A percentile compares a stretch with the other conserved stretches of the same genome.
phyloP scores from a whole-genome alignment of 1,140 invertebrate genomes.

The Ridgeia piscesae region DNA sequence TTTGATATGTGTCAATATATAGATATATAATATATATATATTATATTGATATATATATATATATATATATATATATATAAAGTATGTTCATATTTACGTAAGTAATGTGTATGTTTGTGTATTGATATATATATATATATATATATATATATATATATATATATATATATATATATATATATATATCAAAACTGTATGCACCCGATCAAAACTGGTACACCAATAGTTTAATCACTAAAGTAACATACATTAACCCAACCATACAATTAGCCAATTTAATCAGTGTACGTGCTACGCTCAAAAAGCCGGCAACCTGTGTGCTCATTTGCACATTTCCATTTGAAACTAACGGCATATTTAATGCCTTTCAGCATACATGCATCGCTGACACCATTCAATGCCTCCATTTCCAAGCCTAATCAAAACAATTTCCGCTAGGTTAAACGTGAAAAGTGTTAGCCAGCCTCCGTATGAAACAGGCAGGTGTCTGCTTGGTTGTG shows the following conservation, averaged over 20 bases:
- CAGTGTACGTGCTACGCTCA: background rate
- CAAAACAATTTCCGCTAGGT: slow-evolving; percentile 5
- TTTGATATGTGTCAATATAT: too few species aligned
- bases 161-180: too few species aligned
- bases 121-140: too few species aligned
- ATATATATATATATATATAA: too few species aligned
- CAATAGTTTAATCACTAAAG: background rate
- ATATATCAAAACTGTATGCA: too few species aligned
- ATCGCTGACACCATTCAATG: background rate
- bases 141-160: too few species aligned
- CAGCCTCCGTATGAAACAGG: background rate
- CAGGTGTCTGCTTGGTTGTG: background rate
- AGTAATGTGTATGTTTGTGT: too few species aligned
- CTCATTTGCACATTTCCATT: background rate
- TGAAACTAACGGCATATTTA: background rate
- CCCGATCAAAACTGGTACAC: too few species aligned
- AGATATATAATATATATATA: too few species aligned
- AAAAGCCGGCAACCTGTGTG: background rate
- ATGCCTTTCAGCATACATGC: background rate
- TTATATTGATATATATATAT: too few species aligned
- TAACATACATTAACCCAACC: background rate
- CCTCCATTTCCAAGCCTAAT: background rate
- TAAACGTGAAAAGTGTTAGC: slow-evolving; percentile 5
- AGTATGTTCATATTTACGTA: too few species aligned
- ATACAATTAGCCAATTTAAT: background rate